Evolutionary conservation across 2,888 invertebrate species (phyloP), one percentile per base, ranked within the genome.

Genomic region (Ashinkailepas kermadecensis): DNA sequence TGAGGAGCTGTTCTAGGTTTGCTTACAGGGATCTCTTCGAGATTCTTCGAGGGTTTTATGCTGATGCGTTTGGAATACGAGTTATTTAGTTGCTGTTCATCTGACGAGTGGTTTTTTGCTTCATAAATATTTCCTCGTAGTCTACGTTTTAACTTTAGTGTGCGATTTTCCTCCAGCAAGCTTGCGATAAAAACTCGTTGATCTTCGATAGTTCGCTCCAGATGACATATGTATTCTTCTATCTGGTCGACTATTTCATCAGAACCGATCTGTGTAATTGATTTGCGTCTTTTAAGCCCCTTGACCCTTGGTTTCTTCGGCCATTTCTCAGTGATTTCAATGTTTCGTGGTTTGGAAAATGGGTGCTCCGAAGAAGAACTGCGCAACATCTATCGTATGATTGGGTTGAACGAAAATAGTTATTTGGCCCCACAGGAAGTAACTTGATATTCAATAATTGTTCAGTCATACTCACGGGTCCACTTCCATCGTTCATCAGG

Each of bases 161-260:
- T 74, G 18, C 74, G 74, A 18, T 74, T 74, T 54, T 74, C 74
- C 10, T 74, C 74, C 18, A 74, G 23, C 74, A 74, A 54, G 54
- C 74, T 74, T 54, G 54, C 54, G 74, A 74, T 74, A 18, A 74
- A 74, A 18, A 74, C 12, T 54, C 74, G 15, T 13, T 74, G 74
- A 25, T 74, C 74, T 18, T 74, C 74, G 10, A 74, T 74, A 3
- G 74, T 74, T 1, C 74, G 39, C 18, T 74, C 74, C 39, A 74
- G 54, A 13, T 74, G 74, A 12, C 39, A 54, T 3, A 74, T 74
- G 9, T 74, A 74, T 25, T 12, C 25, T 23, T 74, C 74, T 11
- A 74, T 74, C 18, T 74, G 74, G 6, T 74, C 54, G 4, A 74
- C 74, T 4, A 74, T 74, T 18, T 74, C 74, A 8, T 74, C 74